Base-by-base conservation (phyloP, 2,113 vertebrate species). In the Bubo bubo region DNA sequence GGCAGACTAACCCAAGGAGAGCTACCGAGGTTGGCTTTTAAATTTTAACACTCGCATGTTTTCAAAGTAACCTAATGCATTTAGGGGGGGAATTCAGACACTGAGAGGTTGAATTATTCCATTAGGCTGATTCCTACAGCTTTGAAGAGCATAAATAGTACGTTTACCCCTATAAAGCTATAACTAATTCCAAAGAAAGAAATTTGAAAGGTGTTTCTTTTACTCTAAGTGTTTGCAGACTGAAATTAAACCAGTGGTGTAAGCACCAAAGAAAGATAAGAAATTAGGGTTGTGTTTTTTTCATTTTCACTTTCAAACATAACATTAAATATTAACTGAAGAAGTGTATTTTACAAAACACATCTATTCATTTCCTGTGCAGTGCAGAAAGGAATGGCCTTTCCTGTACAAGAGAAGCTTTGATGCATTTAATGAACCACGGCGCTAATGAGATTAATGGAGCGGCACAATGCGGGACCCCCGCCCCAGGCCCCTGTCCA, bases 281-380 rank as follows among this genome's bases (percentile, higher is more conserved):
- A 50, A 63, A 56, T 79, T 52, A 21, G 14, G 43, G 45, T 21
- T 47, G 9, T 8, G 45, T 47, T 20, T 28, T 16, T 91, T 79
- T 66, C 35, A 27, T 86, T 93, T 67, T 72, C 79, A 12, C n/a
- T 67, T 88, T 67, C 90, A 68, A 50, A 63, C 71, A 4, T 4
- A 26, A 41, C 60, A 86, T 91, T 93, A 88, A 93, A 90, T 27
- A 88, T 91, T 95, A 94, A 79, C 92, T 8, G 79, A 9, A 11
- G 45, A 47, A 20, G 74, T 3, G 6, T 11, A 6, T 92, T 81
- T 70, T 45, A 68, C 62, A 73, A 68, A 92, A 16, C 35, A 9
- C 81, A 45, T 16, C 68, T 8, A 23, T 73, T 79, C n/a, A 7
- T 92, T 73, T 73, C 86, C 89, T 52, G 64, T 5, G 85, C 12